Base-by-base conservation (phyloP, 2,113 vertebrate genomes). In the Campylomormyrus tamandua region DNA sequence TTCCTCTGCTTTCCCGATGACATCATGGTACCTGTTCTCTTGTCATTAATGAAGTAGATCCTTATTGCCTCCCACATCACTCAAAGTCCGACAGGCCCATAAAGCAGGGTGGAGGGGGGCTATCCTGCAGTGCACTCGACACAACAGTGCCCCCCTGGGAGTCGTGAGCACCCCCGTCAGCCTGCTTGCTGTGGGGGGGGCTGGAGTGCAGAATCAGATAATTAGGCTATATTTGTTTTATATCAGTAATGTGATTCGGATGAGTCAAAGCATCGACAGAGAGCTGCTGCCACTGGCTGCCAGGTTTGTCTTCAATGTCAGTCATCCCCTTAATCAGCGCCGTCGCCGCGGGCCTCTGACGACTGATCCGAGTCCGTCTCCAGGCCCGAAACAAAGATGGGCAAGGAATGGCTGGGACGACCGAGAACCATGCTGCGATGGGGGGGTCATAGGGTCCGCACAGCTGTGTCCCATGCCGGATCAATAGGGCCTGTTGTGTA, bases 401-500 rank as follows among this genome's bases (percentile, higher is more conserved):
- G 15, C 74, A 80, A 35, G 19, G 17, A 80, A 80, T 42, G 35
- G 6, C 35, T 3, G 11, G 74, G 74, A 42, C 0, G 13, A 17
- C 31, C 10, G 5, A 80, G 74, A 17, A 8, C 74, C 35, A 19
- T 42, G n/a, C 74, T 42, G 31, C 35, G 13, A 35, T 42, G 31
- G 74, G 31, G 74, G 74, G 35, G 74, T 77, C 35, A 42, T 6
- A 80, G 31, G 35, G 74, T 42, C 74, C 15, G 13, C 74, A 80
- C 74, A 80, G 74, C 74, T 80, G 74, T 80, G 35, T 19, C 35
- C 31, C 31, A 35, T 42, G 56, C 80, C 19, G 24, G 83, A 91
- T 91, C 91, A 91, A 90, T 90, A 84, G 87, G 49, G 17, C 3
- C 83, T 56, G 80, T 89, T 91, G 87, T 90, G 48, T 10, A 13